These are phyloP conservation scores for Glyptemys insculpta DNA, from an alignment of 2,797 vertebrate species.

Conservation along the genomic window DNA sequence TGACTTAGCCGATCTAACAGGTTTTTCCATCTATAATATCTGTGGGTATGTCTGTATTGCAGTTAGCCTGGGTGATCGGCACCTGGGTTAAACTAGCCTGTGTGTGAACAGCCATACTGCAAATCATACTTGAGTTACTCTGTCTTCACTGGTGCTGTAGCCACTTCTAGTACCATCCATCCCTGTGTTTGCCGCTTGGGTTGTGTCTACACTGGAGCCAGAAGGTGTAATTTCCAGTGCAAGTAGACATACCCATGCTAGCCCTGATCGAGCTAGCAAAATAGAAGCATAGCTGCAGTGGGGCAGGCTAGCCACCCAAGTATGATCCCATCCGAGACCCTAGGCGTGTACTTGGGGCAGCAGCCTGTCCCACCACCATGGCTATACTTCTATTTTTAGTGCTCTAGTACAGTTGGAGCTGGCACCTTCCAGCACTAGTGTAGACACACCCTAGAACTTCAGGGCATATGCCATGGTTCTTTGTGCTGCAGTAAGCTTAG, in stretches of 20 bases:
- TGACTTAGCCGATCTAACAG: not conserved
- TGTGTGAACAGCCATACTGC: not conserved
- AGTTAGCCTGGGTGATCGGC: not conserved
- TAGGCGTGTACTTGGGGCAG: not conserved
- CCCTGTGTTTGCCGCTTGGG: not conserved
- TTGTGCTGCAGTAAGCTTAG: not conserved
- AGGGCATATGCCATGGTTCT: not conserved
- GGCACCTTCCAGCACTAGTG: not conserved
- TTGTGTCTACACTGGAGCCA: not conserved
- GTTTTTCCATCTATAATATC: not conserved
- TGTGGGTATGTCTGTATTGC: not conserved
- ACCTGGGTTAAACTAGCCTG: not conserved
- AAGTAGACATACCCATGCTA: not conserved
- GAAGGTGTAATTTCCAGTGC: not conserved
- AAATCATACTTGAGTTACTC: not conserved
- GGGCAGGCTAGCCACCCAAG: not conserved
- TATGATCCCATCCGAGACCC: not conserved
- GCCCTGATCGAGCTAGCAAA: not conserved
- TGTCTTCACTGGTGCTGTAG: not conserved
- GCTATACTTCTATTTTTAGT: not conserved
- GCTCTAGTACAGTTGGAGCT: not conserved
- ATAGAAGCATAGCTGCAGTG: not conserved
- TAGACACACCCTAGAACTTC: not conserved
- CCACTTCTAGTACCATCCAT: not conserved
- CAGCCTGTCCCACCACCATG: not conserved